Percentiles rank a stretch among this genome's conserved stretches.
Evolutionary conservation across 2,888 invertebrate genomes (phyloP).

Genomic region (Epirrita christyi): DNA sequence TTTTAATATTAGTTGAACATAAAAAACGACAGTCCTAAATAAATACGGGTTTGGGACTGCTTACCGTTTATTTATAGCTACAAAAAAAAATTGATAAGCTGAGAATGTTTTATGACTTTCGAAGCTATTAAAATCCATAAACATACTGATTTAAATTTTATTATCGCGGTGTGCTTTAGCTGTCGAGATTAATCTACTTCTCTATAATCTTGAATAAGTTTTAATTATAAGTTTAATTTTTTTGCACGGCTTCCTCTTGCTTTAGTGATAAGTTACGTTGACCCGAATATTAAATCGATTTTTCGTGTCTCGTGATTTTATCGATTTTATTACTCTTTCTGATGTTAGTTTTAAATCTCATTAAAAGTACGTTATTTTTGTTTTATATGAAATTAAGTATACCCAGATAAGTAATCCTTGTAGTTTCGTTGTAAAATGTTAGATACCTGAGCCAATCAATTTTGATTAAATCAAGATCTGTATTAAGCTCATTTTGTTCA

Average conservation of each 20-base stretch:
- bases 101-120: conserved; percentile 22
- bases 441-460: too few relatives aligned
- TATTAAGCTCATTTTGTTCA: background rate
- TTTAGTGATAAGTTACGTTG: conserved; percentile 16
- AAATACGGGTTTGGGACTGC: conserved; percentile 1
- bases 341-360: conserved; percentile 1
- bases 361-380: conserved; percentile 2
- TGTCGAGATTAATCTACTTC: conserved; percentile 16
- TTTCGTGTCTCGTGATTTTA: conserved; percentile 15
- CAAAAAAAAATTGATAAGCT: conserved; percentile 24
- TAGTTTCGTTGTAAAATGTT: background rate
- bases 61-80: conserved; percentile 16
- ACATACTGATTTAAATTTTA: conserved; percentile 32
- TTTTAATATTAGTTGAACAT: too few relatives aligned
- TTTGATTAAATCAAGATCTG: background rate
- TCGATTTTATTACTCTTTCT: conserved; percentile 15
- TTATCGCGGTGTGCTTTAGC: conserved; percentile 15
- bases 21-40: background rate
- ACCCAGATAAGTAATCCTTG: background rate
- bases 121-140: conserved; percentile 26
- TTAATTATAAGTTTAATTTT: conserved; percentile 15
- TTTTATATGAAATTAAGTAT: background rate
- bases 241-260: conserved; percentile 22
- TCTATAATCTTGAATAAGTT: conserved; percentile 8
- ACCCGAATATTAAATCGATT: conserved; percentile 19